Evolutionary conservation across 1,140 invertebrate genomes (phyloP).

Genomic region (Bombus haemorrhoidalis): DNA sequence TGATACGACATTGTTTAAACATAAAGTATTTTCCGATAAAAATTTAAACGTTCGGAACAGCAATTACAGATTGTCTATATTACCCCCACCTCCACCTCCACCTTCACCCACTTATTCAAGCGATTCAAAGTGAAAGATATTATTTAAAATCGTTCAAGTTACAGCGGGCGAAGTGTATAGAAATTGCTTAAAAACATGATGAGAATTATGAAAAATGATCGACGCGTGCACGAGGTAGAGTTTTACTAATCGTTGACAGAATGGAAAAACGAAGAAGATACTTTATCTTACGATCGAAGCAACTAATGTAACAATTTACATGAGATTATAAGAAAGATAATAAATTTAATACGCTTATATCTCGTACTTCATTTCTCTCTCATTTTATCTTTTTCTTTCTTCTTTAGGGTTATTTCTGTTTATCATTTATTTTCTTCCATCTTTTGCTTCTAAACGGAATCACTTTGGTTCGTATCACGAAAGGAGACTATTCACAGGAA

Average conservation of each 20-base stretch:
- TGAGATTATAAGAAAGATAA: slow-evolving; percentile 24
- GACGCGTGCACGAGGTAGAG: slow-evolving; percentile 50
- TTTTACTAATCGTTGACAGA: slow-evolving; percentile 38
- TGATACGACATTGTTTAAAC: background rate
- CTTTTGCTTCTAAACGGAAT: slow-evolving; percentile 38
- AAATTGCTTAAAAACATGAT: slow-evolving; percentile 34
- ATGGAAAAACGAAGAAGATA: slow-evolving; percentile 27
- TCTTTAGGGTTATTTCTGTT: slow-evolving; percentile 15
- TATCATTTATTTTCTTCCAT: background rate
- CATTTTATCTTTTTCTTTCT: background rate
- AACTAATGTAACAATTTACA: slow-evolving; percentile 30
- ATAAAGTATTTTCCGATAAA: background rate
- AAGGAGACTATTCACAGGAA: slow-evolving; percentile 67
- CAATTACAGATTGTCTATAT: background rate
- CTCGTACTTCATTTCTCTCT: background rate
- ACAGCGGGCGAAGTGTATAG: slow-evolving; percentile 32
- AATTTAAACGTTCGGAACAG: background rate
- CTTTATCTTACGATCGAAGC: slow-evolving; percentile 31
- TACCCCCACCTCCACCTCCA: too few relatives aligned
- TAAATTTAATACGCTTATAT: background rate
- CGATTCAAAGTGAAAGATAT: background rate
- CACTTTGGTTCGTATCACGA: slow-evolving; percentile 67
- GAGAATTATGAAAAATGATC: slow-evolving; percentile 45
- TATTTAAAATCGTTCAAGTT: slow-evolving; percentile 22
- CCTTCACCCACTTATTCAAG: background rate